Percentiles rank a stretch among this genome's conserved stretches.
Evolutionary conservation across 2,797 vertebrate species (phyloP).

Genomic region (Meda fulgida): DNA sequence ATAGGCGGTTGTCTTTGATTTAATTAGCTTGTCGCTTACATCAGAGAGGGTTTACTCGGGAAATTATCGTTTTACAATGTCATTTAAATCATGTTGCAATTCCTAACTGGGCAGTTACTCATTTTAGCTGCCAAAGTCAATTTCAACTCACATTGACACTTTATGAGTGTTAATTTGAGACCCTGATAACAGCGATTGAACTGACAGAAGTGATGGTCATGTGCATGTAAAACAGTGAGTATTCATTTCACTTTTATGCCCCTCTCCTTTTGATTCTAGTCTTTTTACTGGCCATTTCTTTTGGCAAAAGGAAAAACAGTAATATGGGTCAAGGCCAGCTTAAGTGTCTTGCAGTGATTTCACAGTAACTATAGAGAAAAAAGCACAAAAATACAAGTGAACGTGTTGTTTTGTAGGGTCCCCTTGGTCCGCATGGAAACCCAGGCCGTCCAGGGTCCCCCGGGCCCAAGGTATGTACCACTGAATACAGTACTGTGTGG

Average conservation of each 20-base stretch:
- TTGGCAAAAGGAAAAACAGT: slow-evolving; percentile 25
- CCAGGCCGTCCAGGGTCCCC: slow-evolving; percentile 86
- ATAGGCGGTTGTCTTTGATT: not conserved
- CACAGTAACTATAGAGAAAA: slow-evolving; percentile 37
- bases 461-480: slow-evolving; percentile 85
- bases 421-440: slow-evolving; percentile 91
- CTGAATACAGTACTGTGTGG: not conserved
- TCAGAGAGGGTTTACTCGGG: not conserved
- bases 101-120: not conserved
- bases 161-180: not conserved
- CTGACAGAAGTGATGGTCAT: slow-evolving; percentile 2
- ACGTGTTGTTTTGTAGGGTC: slow-evolving; percentile 82
- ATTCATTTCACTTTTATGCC: slow-evolving; percentile 7
- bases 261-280: slow-evolving; percentile 9
- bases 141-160: not conserved
- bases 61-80: not conserved
- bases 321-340: slow-evolving; percentile 45
- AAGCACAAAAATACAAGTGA: slow-evolving; percentile 47
- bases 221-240: slow-evolving; percentile 33
- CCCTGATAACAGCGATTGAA: not conserved
- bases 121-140: not conserved
- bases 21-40: not conserved
- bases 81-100: not conserved
- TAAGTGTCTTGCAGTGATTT: slow-evolving; percentile 36
- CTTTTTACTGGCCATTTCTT: slow-evolving; percentile 34